Evolutionary conservation across 1,140 invertebrate species (phyloP).

Genomic region (Anoplophora glabripennis): DNA sequence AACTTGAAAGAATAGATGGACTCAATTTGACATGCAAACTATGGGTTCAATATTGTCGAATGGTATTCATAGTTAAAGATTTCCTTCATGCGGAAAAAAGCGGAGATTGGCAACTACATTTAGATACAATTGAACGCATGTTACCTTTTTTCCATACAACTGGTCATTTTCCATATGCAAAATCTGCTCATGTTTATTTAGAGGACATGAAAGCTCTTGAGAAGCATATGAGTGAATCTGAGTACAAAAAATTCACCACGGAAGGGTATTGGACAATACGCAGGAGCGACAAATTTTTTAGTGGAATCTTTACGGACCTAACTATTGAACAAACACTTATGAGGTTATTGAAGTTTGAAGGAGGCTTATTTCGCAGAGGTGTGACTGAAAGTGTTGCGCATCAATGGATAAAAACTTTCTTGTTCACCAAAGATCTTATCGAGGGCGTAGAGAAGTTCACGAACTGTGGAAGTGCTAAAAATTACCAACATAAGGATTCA

Average conservation of each 20-base stretch:
- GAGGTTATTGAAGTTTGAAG: constrained; percentile 46
- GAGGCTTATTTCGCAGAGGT: constrained; percentile 27
- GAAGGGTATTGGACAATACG: constrained; percentile 40
- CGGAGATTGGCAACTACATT: constrained; percentile 44
- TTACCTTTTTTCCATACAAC: constrained; percentile 44
- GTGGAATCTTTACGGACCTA: constrained; percentile 47
- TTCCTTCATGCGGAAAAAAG: constrained; percentile 41
- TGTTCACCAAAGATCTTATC: background rate
- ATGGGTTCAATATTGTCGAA: constrained; percentile 44
- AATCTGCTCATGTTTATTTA: constrained; percentile 30
- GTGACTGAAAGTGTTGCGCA: constrained; percentile 20
- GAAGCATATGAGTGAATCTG: background rate
- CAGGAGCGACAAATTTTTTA: constrained; percentile 45
- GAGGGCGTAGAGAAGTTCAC: too few species aligned
- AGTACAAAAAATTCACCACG: background rate
- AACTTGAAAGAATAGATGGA: constrained; percentile 17
- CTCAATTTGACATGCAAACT: constrained; percentile 32
- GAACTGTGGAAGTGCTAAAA: too few species aligned
- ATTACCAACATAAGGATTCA: too few species aligned
- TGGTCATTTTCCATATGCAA: constrained; percentile 42
- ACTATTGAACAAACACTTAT: constrained; percentile 46
- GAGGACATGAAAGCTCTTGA: too few species aligned
- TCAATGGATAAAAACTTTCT: constrained; percentile 20
- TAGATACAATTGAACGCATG: constrained; percentile 28
- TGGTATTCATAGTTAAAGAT: constrained; percentile 34